A percentile compares a stretch with the other conserved stretches of the same genome.
Evolutionary conservation across 1,140 invertebrate species (phyloP).

Genomic region (Drosophila micromelanica): DNA sequence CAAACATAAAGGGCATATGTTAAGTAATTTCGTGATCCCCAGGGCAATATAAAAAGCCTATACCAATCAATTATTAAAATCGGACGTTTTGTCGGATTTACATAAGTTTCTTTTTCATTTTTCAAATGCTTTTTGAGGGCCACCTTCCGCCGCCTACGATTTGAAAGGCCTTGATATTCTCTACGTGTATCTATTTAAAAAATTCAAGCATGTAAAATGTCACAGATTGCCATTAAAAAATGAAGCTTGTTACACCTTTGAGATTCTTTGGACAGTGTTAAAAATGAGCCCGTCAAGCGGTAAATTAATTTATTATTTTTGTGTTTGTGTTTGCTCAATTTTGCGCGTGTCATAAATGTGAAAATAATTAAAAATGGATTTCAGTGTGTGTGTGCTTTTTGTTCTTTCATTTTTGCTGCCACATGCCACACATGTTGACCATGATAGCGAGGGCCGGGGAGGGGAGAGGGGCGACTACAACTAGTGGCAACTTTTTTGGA

Average conservation of each 20-base stretch:
- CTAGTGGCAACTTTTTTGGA: constrained; percentile 60
- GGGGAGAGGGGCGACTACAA: constrained; percentile 14
- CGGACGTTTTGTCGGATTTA: no score
- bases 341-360: constrained; percentile 43
- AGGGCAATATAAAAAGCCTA: no score
- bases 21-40: no score
- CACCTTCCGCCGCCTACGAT: no score
- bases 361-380: constrained; percentile 62
- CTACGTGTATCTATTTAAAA: not conserved
- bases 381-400: constrained; percentile 1
- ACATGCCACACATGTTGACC: constrained; percentile 35
- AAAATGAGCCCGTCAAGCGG: constrained; percentile 20
- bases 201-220: not conserved
- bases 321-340: constrained; percentile 15
- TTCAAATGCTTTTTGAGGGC: no score
- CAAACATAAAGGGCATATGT: no score
- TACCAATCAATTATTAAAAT: no score
- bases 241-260: not conserved
- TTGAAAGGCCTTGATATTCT: not conserved
- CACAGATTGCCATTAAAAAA: not conserved
- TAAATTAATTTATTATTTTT: constrained; percentile 36
- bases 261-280: constrained; percentile 11
- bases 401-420: constrained; percentile 18
- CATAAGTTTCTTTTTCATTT: no score
- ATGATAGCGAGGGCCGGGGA: constrained; percentile 15